Conservation (phyloP, 2,113 vertebrate species). For the Leucosticte australis region DNA sequence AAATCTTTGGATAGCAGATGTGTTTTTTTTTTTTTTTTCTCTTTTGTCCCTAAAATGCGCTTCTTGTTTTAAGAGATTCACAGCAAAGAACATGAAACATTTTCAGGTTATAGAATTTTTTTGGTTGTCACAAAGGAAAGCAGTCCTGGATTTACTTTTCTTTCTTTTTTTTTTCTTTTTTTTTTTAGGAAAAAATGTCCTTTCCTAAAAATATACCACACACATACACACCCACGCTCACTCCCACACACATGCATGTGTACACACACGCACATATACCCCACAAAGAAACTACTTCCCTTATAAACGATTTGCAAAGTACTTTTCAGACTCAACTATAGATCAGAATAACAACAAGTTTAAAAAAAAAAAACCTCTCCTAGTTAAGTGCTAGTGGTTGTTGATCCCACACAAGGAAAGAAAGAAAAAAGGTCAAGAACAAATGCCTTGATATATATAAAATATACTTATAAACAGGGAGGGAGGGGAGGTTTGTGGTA, state of each 20-base stretch:
- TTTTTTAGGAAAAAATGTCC: slow-evolving; percentile 71
- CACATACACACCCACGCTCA: slow-evolving; percentile 65
- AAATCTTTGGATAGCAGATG: slow-evolving; percentile 98
- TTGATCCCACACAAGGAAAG: slow-evolving; percentile 72
- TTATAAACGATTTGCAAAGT: slow-evolving; percentile 76
- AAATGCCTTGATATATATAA: slow-evolving; percentile 76
- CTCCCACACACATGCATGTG: slow-evolving; percentile 48
- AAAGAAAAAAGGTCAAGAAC: slow-evolving; percentile 60
- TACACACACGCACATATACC: slow-evolving; percentile 13
- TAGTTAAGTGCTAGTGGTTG: slow-evolving; percentile 87
- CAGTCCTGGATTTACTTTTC: slow-evolving; percentile 73
- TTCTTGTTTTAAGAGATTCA: slow-evolving; percentile 85
- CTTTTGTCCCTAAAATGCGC: slow-evolving; percentile 82
- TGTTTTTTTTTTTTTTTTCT: slow-evolving; percentile 69
- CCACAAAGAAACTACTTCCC: slow-evolving; percentile 75
- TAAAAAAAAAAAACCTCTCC: slow-evolving; percentile 63
- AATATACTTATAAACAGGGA: slow-evolving; percentile 74
- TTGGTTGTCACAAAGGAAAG: slow-evolving; percentile 91
- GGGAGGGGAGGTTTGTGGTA: slow-evolving; percentile 57
- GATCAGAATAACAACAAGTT: slow-evolving; percentile 74
- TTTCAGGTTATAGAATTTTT: slow-evolving; percentile 82
- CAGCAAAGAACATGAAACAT: slow-evolving; percentile 82
- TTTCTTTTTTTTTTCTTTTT: neutral
- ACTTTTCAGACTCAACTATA: slow-evolving; percentile 75
- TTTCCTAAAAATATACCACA: slow-evolving; percentile 77